A percentile compares a stretch with the other conserved stretches of the same genome.
Conservation (phyloP, 2,888 invertebrate genomes). For the Diadegma fenestrale region DNA sequence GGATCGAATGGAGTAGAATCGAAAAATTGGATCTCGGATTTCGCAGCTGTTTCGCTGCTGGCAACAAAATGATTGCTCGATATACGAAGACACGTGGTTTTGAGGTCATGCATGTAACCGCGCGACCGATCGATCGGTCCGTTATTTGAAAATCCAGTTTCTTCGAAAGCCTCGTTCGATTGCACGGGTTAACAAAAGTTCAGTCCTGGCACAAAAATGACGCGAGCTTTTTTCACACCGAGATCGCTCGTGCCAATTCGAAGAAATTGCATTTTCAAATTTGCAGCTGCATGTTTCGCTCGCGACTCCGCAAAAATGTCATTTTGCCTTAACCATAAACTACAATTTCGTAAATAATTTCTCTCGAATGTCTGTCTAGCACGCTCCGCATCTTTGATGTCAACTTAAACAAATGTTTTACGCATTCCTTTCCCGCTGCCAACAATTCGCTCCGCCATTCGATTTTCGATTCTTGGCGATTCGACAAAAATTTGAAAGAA, state of each 20-base stretch:
- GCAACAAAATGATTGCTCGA: constrained; percentile 1
- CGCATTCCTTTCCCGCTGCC: not conserved
- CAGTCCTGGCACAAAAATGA: not conserved
- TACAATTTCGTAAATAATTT: not conserved
- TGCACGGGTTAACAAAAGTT: not conserved
- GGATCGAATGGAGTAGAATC: not conserved
- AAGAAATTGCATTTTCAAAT: constrained; percentile 8
- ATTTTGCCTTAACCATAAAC: not conserved
- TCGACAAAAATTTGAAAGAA: not conserved
- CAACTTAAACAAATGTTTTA: not conserved
- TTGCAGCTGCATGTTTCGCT: not conserved
- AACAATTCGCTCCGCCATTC: not conserved
- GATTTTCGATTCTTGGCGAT: not conserved
- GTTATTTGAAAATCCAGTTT: not conserved
- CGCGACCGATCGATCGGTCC: not conserved
- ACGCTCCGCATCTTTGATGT: not conserved
- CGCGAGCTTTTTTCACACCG: not conserved
- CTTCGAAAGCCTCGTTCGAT: not conserved
- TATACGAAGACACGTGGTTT: too few species aligned
- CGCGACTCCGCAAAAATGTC: not conserved
- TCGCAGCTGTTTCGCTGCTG: not conserved
- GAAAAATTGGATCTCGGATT: not conserved
- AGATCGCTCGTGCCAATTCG: not conserved
- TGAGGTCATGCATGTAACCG: too few species aligned
- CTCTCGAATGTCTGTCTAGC: not conserved